Evolutionary conservation across 2,888 invertebrate species (phyloP).

Genomic region (Scrobipalpa costella): DNA sequence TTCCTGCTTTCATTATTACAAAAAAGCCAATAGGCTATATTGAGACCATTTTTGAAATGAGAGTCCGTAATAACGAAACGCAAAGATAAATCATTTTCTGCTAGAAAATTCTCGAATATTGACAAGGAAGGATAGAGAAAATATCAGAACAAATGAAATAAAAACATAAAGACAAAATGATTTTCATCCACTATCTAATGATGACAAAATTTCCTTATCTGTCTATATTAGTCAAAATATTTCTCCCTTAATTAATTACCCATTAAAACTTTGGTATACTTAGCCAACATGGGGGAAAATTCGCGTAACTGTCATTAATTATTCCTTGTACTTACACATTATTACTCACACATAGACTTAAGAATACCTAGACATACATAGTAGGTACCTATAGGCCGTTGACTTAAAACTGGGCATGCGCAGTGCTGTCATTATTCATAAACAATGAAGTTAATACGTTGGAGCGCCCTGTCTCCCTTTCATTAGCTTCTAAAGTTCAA

Average conservation of each 20-base stretch:
- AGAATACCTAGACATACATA: not conserved
- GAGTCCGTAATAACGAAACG: not conserved
- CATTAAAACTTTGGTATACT: slow-evolving; percentile 28
- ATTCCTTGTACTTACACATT: slow-evolving; percentile 27
- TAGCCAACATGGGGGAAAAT: slow-evolving; percentile 22
- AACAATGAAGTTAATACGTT: slow-evolving; percentile 54
- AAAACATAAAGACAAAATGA: not conserved
- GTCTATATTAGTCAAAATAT: slow-evolving; percentile 28
- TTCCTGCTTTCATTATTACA: not conserved
- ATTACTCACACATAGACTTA: slow-evolving; percentile 35
- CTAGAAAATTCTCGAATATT: not conserved
- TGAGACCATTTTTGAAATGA: slow-evolving; percentile 4
- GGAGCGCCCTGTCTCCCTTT: slow-evolving; percentile 12
- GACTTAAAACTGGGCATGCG: slow-evolving; percentile 75
- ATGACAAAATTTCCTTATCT: not conserved
- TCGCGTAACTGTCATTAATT: slow-evolving; percentile 28
- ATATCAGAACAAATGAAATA: too few species aligned
- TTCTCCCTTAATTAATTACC: slow-evolving; percentile 19
- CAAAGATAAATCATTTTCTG: not conserved
- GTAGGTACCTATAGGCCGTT: slow-evolving; percentile 43
- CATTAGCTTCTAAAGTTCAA: slow-evolving; percentile 8
- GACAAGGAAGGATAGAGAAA: too few species aligned
- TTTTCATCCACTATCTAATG: not conserved
- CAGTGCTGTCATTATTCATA: slow-evolving; percentile 63
- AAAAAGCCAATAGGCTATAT: not conserved